phyloP scores from a whole-genome alignment of 2,888 invertebrate genomes.

The Crossocerus cetratus region DNA sequence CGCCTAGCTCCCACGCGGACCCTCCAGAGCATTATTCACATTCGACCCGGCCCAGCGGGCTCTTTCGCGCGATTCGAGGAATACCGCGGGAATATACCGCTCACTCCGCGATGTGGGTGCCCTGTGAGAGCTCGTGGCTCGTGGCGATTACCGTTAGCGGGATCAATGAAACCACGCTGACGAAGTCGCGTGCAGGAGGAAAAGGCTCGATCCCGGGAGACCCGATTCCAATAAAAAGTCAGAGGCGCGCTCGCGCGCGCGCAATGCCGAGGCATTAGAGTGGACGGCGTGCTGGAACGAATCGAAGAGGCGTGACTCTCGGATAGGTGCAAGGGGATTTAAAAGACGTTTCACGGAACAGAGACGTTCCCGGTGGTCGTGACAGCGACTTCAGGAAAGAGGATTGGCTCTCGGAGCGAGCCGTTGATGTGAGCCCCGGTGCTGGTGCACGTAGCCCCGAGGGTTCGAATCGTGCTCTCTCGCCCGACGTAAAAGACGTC shows the following conservation, averaged over 20 bases:
- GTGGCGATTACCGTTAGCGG: too few species aligned
- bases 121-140: too few species aligned
- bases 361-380: constrained; percentile 66
- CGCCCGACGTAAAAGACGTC: constrained; percentile 47
- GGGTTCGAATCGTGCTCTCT: constrained; percentile 52
- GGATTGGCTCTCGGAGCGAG: constrained; percentile 54
- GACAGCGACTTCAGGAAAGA: constrained; percentile 65
- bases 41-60: too few species aligned
- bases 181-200: neutral
- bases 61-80: too few species aligned
- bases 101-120: too few species aligned
- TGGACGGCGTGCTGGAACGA: constrained; percentile 35
- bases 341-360: constrained; percentile 50
- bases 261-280: constrained; percentile 5
- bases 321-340: constrained; percentile 42
- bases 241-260: neutral
- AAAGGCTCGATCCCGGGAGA: neutral
- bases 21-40: too few species aligned
- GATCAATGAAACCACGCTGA: too few species aligned
- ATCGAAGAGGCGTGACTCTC: constrained; percentile 45
- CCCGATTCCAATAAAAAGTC: too few species aligned
- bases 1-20: too few species aligned
- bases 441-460: constrained; percentile 49
- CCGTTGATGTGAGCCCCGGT: constrained; percentile 49
- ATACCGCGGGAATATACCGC: too few species aligned